Base-by-base conservation (phyloP, 1,140 invertebrate species). In the Macrocentrus cingulum region DNA sequence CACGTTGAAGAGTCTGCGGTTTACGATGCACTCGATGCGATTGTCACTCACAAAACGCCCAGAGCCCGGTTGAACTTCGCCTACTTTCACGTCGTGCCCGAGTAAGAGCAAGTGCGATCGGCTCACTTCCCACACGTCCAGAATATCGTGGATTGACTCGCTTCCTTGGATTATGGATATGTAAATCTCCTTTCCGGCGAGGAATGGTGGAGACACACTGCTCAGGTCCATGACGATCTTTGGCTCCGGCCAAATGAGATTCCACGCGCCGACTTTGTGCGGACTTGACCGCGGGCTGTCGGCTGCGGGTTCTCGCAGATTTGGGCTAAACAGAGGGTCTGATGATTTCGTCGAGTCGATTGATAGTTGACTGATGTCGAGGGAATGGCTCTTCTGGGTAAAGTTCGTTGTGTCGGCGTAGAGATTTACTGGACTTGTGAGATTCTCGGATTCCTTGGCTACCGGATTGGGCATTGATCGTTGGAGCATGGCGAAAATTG, bases 161-260 rank as follows among this genome's bases (percentile, higher is more conserved):
- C 65, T 75, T 19, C 75, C 70, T 70, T 79, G 22, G 62, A 76
- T 75, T 55, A 77, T 77, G 59, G 82, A 78, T 75, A 80, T 84
- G 69, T 70, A 83, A 65, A 73, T 77, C 71, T 70, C 74, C 63
- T 68, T 78, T 48, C 59, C 77, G 67, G 67, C 79, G 63, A 67
- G 80, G 63, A 67, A 88, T 62, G 72, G 81, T 66, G 57, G 81
- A 61, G 58, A 80, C 64, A 55, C 82, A 68, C 65, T 77, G 59
- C 58, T 76, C 1, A 85, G 70, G 62, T 86, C 84, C 1, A 83
- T 66, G 13, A 88, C 80, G 51, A 74, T 80, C 63, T 84, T 85
- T 2, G 86, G 85, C 59, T 82, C 81, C 2, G 87, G 87, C 86
- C 86, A 88, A 11, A 88, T 67, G 16, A 85, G 67, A 59, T 67